Evolutionary conservation across 2,113 vertebrate species (phyloP).

Genomic region (Varanus salvator): DNA sequence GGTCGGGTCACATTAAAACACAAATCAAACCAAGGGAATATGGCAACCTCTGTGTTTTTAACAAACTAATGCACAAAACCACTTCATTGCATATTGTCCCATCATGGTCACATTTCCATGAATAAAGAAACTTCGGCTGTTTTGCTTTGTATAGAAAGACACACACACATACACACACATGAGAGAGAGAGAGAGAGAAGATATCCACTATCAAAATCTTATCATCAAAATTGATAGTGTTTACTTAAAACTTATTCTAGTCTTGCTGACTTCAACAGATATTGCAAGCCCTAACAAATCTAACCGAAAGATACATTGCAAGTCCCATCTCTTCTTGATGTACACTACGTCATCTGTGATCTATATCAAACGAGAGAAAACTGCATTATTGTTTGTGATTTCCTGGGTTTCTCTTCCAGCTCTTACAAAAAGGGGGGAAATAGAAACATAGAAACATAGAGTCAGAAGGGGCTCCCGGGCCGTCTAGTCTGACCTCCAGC

Average conservation of each 20-base stretch:
- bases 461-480: no score
- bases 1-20: no score
- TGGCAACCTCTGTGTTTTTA: neutral
- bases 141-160: constrained; percentile 37
- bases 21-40: neutral
- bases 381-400: constrained; percentile 64
- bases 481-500: no score
- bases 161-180: no score
- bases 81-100: neutral
- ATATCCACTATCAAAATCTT: constrained; percentile 67
- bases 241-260: constrained; percentile 70
- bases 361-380: constrained; percentile 56
- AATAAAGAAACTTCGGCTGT: constrained; percentile 56
- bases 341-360: constrained; percentile 59
- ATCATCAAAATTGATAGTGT: constrained; percentile 68
- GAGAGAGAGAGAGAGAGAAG: neutral
- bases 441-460: neutral
- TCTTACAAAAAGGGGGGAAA: constrained; percentile 35
- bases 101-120: constrained; percentile 60
- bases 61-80: constrained; percentile 7
- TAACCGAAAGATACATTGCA: constrained; percentile 54
- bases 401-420: constrained; percentile 58
- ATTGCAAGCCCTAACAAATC: constrained; percentile 71
- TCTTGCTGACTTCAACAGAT: constrained; percentile 70
- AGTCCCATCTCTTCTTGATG: constrained; percentile 46